Base-by-base conservation (phyloP, 2,888 invertebrate species). In the Rhodophaea formosa region DNA sequence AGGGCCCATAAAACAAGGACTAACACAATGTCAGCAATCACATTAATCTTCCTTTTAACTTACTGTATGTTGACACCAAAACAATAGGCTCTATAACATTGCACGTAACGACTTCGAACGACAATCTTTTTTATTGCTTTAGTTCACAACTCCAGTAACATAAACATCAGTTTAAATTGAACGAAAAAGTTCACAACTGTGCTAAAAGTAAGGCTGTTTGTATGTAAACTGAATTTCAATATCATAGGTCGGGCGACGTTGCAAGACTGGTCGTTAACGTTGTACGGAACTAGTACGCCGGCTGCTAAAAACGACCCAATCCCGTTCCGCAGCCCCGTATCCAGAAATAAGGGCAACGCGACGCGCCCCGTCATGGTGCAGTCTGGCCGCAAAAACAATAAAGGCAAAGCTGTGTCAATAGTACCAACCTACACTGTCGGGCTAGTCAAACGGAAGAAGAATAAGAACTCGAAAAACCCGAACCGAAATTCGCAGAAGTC, bases 201-300 rank as follows among this genome's bases (percentile, higher is more conserved):
- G 30, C 14, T 30, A n/a, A 65, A 62, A 63, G 47, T 47, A 60
- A 68, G 67, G 62, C 58, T 62, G 53, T 64, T 64, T 69, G 66
- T 66, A 68, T 71, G 62, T 62, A 66, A 55, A 64, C 35, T 69
- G 59, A 64, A 64, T 77, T 77, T 76, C 72, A 72, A 75, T 70
- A 71, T 74, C 86, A 75, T 92, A 97, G 97, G 96, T 87, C 95
- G 97, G 83, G 97, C 97, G 61, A 95, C 96, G 65, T 93, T 98
- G 72, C 96, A 97, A 91, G 97, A 96, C 82, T 98, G 98, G 98
- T 96, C 97, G 62, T 93, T 98, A 82, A 95, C 97, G 78, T 94
- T 98, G 82, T 97, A 98, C 85, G 98, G 98, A 71, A 98, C 98
- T 60, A 95, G 92, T 62, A 91, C 87, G 62, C 91, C 93, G 59